Conservation (phyloP, 2,113 vertebrate genomes). For the Camarhynchus parvulus region DNA sequence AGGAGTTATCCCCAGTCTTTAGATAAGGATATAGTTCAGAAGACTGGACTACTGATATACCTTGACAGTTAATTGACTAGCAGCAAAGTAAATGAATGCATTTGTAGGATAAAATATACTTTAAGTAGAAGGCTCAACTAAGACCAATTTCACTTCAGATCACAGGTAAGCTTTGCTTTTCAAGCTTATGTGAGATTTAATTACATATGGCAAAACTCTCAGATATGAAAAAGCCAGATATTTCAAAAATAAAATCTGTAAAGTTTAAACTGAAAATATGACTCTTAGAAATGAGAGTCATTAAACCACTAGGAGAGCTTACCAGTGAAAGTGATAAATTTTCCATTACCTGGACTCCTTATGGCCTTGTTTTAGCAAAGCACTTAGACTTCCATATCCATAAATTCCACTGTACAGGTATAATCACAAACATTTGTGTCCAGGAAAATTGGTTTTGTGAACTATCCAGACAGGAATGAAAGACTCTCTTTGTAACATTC, state of each 20-base stretch:
- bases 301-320: not conserved
- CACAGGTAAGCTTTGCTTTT: not conserved
- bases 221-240: not conserved
- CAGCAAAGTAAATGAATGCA: not conserved
- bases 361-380: not conserved
- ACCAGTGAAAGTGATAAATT: not conserved
- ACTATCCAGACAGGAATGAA: not conserved
- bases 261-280: constrained; percentile 1
- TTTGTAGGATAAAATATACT: not conserved
- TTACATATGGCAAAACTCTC: not conserved
- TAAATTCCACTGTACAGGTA: not conserved
- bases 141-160: not conserved
- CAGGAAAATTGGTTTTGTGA: not conserved
- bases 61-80: not conserved
- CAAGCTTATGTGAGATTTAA: not conserved
- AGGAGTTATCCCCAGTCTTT: not conserved
- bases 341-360: not conserved
- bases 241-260: not conserved
- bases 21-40: not conserved
- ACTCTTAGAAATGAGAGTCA: not conserved
- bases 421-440: not conserved
- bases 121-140: not conserved
- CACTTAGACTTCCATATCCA: constrained; percentile 3
- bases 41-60: not conserved
- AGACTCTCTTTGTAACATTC: not conserved